Evolutionary conservation across 2,888 invertebrate species (phyloP), one percentile per base, ranked within the genome.

Genomic region (Nineta flava): DNA sequence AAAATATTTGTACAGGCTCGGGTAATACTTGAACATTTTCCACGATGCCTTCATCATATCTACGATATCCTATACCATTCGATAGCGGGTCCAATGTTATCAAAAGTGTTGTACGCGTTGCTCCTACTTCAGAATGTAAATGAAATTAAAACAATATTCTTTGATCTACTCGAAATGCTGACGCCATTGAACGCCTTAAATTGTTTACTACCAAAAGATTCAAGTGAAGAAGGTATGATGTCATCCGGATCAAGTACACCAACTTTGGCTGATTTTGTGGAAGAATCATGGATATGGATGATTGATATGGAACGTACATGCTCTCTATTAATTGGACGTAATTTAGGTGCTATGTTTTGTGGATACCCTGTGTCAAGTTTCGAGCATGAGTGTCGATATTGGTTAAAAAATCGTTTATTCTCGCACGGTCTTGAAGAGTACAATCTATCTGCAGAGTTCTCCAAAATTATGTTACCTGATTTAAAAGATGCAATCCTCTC

Each of bases 261-360:
- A 7, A 72, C 73, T 4, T 61, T 70, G 16, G 60, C 64, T 9
- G 68, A 72, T 53, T 55, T 68, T 17, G 66, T 68, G 2, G 68
- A 66, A 49, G 67, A 66, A 53, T 68, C 64, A 34, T 74, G 73
- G 73, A 62, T 68, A 47, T 79, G 78, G 77, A 65, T 77, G 52
- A 62, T 77, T 31, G 78, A 79, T 59, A 61, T 77, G 57, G 76
- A 78, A 60, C 65, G 75, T 54, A 71, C 74, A 0, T 75, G 74
- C 58, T 71, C 75, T n/a, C 64, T 78, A 47, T 62, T 79, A 52
- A 70, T 79, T 47, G 79, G 79, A 3, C 62, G 74, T 50, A 73
- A 74, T 59, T 65, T 79, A 19, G 75, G 76, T 3, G 72, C 71
- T 32, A 71, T 74, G 68, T 60, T 77, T 46, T 62, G 72, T 10